Evolutionary conservation across 2,888 invertebrate species (phyloP).

Genomic region (Bugula neritina): DNA sequence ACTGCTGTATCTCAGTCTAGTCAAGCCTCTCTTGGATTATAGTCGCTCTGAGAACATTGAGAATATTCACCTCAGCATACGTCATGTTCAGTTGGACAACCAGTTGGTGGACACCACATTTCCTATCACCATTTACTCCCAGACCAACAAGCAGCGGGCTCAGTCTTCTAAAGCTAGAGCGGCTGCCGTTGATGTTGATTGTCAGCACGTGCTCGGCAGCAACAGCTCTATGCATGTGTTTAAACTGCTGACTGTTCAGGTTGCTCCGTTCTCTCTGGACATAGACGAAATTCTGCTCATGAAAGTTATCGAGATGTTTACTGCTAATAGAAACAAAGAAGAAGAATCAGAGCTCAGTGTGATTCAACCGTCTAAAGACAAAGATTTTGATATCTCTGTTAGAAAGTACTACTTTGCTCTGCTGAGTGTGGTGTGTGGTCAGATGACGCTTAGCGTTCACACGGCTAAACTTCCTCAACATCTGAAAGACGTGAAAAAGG

Average conservation of each 20-base stretch:
- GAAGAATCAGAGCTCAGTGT: background rate
- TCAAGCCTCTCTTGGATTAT: background rate
- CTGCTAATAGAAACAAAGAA: background rate
- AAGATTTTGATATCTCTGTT: background rate
- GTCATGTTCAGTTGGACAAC: conserved; percentile 64
- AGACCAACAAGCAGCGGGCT: conserved; percentile 41
- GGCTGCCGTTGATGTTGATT: background rate
- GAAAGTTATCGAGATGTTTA: conserved; percentile 7
- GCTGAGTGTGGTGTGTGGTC: conserved; percentile 49
- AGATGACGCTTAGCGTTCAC: conserved; percentile 79
- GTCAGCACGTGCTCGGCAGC: conserved; percentile 6
- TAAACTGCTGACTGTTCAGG: conserved; percentile 11
- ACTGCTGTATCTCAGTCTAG: conserved; percentile 63
- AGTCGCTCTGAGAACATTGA: background rate
- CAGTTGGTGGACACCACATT: conserved; percentile 78
- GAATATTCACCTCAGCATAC: background rate
- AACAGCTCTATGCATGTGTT: conserved; percentile 20
- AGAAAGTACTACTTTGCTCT: conserved; percentile 23
- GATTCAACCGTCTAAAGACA: background rate
- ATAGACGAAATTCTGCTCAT: conserved; percentile 2
- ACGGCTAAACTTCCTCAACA: conserved; percentile 76
- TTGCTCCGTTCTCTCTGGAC: conserved; percentile 21
- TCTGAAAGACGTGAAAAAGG: conserved; percentile 73
- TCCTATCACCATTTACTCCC: conserved; percentile 77
- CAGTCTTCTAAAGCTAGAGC: too few species aligned